Conservation (phyloP, 2,113 vertebrate species). For the Megaceryle maxima region DNA sequence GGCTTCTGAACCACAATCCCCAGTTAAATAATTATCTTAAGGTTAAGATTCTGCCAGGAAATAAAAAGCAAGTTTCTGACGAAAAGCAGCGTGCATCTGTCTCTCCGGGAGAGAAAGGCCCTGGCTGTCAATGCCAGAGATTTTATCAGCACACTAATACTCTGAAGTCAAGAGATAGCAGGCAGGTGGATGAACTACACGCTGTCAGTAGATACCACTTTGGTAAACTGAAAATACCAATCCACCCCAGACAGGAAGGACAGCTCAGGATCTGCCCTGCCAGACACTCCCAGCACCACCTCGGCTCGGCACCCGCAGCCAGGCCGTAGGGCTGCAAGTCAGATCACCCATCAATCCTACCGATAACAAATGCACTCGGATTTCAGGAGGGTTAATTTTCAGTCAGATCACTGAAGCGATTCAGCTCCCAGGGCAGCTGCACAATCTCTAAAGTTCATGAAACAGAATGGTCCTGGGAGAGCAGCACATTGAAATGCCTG, state of each 20-base stretch:
- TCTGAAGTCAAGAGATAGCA: neutral
- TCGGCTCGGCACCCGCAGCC: accelerated
- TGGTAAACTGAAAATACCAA: neutral
- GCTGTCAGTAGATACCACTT: neutral
- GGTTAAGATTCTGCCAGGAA: neutral
- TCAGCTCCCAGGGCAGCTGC: neutral
- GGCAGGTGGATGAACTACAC: neutral
- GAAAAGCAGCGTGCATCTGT: neutral
- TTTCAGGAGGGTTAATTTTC: neutral
- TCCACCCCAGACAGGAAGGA: neutral
- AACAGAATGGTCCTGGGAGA: neutral
- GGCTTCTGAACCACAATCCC: neutral
- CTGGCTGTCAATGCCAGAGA: neutral
- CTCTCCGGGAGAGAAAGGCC: neutral
- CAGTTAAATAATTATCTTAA: neutral
- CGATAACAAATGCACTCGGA: neutral
- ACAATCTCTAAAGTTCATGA: neutral
- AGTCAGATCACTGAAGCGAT: neutral
- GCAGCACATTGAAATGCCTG: neutral
- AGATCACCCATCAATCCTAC: neutral
- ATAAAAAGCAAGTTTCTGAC: neutral
- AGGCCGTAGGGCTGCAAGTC: neutral
- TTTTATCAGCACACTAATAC: neutral
- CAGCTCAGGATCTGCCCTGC: neutral
- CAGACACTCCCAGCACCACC: neutral